Percentiles rank a stretch among this genome's conserved stretches.
Evolutionary conservation across 2,113 vertebrate genomes (phyloP).

Genomic region (Daboia siamensis): DNA sequence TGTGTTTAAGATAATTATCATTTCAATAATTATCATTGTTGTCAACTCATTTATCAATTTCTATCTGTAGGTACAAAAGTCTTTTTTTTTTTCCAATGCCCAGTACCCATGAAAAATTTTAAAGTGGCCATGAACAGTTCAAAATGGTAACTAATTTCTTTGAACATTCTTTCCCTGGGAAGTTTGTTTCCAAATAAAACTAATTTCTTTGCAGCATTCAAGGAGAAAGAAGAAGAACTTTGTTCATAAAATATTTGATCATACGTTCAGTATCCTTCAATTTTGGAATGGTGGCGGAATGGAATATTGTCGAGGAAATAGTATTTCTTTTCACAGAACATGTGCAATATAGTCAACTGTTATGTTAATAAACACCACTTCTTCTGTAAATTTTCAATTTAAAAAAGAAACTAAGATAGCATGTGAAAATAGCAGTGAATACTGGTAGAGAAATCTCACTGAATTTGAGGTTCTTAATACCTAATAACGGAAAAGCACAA

Average conservation of each 20-base stretch:
- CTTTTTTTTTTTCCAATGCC: not conserved
- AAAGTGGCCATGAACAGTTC: not conserved
- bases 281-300: not conserved
- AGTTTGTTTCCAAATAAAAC: conserved; percentile 5
- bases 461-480: not conserved
- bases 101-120: not conserved
- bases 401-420: not conserved
- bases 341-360: not conserved
- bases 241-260: not conserved
- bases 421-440: not conserved
- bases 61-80: not conserved
- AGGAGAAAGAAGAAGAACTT: not conserved
- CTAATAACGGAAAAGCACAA: not conserved
- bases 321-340: conserved; percentile 14
- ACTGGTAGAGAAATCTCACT: not conserved
- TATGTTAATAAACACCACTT: not conserved
- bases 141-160: not conserved
- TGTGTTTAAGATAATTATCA: not conserved
- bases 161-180: not conserved
- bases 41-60: not conserved
- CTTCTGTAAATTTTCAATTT: not conserved
- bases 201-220: not conserved
- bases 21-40: not conserved
- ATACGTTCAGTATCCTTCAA: not conserved
- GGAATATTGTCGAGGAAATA: not conserved